phyloP scores from a whole-genome alignment of 2,888 invertebrate species.

The Oscheius sp. region DNA sequence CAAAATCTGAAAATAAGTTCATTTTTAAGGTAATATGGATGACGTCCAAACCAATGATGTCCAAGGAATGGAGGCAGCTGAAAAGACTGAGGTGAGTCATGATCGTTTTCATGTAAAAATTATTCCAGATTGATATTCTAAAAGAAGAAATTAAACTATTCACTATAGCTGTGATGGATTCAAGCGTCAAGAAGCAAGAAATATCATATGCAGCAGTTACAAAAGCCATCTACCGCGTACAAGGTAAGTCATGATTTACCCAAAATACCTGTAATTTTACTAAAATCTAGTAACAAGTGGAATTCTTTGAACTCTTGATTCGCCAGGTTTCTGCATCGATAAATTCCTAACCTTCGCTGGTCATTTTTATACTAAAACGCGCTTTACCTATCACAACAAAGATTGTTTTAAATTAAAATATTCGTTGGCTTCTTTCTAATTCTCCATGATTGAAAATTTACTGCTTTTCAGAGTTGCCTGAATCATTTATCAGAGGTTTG shows the following conservation, averaged over 20 bases:
- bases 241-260: no score
- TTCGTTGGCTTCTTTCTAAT: no score
- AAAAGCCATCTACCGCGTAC: constrained; percentile 37
- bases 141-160: constrained; percentile 45
- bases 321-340: no score
- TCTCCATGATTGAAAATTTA: no score
- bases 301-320: no score
- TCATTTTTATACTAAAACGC: no score
- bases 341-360: no score
- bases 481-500: constrained; percentile 37
- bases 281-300: no score
- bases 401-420: no score
- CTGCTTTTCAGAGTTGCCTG: constrained; percentile 35
- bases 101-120: not conserved
- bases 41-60: not conserved
- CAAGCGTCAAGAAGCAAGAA: constrained; percentile 43
- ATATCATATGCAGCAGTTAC: constrained; percentile 35
- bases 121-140: constrained; percentile 23
- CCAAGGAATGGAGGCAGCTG: not conserved
- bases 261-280: no score
- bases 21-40: not conserved
- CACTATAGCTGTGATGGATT: constrained; percentile 32
- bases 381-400: no score
- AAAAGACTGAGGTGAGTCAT: constrained; percentile 10
- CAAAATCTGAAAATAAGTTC: not conserved